These are phyloP conservation scores for Rattus rattus DNA, from an alignment of 2,113 vertebrate genomes.

Conservation along the genomic window DNA sequence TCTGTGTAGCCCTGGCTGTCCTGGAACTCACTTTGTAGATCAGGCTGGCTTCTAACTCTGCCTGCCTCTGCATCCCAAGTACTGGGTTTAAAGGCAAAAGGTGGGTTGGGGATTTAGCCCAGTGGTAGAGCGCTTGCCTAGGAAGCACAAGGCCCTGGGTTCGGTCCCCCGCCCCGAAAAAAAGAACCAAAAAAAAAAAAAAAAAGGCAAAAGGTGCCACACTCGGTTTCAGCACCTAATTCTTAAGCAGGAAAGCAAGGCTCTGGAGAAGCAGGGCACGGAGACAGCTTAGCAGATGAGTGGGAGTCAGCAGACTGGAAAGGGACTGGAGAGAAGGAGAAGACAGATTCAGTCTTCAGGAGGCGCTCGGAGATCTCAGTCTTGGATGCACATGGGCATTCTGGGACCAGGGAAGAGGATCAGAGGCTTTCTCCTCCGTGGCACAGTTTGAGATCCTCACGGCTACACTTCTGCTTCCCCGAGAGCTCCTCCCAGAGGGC, in stretches of 20 bases:
- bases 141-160: no score
- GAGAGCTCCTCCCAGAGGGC: not conserved
- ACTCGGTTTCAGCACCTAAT: fast-evolving
- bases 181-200: no score
- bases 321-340: no score
- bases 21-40: not conserved
- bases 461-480: not conserved
- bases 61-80: not conserved
- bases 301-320: not conserved
- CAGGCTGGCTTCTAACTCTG: not conserved
- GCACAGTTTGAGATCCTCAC: not conserved
- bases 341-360: not conserved
- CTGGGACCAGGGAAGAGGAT: not conserved
- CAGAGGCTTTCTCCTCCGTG: not conserved
- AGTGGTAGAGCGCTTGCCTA: no score
- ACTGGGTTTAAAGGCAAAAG: not conserved
- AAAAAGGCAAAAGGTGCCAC: not conserved
- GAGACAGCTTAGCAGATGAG: not conserved
- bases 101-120: no score
- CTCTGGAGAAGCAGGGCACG: not conserved
- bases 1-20: not conserved
- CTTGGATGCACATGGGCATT: not conserved
- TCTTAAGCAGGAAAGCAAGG: not conserved
- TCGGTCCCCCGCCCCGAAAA: no score
- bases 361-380: not conserved